These are phyloP conservation scores for Eumaeus atala DNA, from an alignment of 1,140 invertebrate genomes.

Conservation along the genomic window DNA sequence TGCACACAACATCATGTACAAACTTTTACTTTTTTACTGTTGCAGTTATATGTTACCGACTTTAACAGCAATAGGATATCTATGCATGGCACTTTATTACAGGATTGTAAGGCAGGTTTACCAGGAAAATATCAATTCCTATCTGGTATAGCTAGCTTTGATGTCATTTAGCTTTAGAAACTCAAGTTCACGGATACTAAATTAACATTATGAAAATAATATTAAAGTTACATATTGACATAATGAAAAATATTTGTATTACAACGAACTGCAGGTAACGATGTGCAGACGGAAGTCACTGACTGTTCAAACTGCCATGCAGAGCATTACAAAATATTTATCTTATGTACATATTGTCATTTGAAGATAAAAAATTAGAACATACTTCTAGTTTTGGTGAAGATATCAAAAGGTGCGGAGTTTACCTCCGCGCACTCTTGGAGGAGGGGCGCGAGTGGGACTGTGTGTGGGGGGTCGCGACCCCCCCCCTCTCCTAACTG, in stretches of 20 bases:
- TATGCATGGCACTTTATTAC: conserved; percentile 48
- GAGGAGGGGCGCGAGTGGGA: conserved; percentile 71
- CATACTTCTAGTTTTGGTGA: conserved; percentile 45
- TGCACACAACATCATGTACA: conserved; percentile 63
- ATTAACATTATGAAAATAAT: too few relatives aligned
- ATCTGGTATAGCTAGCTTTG: conserved; percentile 6
- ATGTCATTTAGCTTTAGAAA: not conserved
- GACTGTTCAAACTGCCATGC: conserved; percentile 41
- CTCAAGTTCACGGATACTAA: conserved; percentile 14
- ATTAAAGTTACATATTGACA: too few relatives aligned
- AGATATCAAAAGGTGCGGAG: conserved; percentile 46
- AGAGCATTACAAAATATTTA: conserved; percentile 68
- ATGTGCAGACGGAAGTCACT: not conserved
- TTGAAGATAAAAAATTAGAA: conserved; percentile 71
- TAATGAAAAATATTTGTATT: conserved; percentile 15
- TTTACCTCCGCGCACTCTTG: conserved; percentile 71
- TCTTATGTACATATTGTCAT: conserved; percentile 76
- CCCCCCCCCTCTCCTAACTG: conserved; percentile 83
- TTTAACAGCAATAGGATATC: conserved; percentile 46
- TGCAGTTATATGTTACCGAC: conserved; percentile 45
- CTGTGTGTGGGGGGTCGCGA: conserved; percentile 68
- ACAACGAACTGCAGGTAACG: conserved; percentile 4
- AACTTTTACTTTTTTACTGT: conserved; percentile 50
- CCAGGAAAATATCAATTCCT: conserved; percentile 27
- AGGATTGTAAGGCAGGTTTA: conserved; percentile 19